Evolutionary conservation across 2,888 invertebrate species (phyloP).

Genomic region (Tipula unca): DNA sequence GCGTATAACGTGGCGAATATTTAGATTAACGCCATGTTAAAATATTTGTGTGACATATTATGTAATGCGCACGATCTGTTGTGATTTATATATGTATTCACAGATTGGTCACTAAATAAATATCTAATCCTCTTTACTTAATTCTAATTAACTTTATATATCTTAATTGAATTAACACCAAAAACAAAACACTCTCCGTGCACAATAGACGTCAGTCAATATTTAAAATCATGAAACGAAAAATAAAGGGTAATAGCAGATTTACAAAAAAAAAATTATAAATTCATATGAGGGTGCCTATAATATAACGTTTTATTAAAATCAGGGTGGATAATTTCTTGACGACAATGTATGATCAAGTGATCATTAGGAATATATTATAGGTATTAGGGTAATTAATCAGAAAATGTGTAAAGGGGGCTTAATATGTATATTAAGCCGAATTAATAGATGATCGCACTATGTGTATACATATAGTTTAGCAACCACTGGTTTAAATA

Average conservation of each 20-base stretch:
- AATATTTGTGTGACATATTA: neutral
- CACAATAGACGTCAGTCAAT: conserved; percentile 14
- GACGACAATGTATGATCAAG: neutral
- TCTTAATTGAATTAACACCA: neutral
- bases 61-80: neutral
- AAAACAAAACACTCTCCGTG: neutral
- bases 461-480: neutral
- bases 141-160: neutral
- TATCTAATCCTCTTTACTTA: neutral
- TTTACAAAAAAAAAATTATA: conserved; percentile 8
- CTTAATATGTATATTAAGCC: neutral
- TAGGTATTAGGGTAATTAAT: conserved; percentile 8
- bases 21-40: neutral
- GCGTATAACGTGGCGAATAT: neutral
- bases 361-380: neutral
- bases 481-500: neutral
- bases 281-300: neutral
- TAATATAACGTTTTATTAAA: neutral
- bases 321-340: neutral
- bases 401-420: neutral
- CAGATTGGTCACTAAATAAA: neutral
- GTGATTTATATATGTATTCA: neutral
- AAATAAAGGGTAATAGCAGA: neutral
- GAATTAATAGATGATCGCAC: neutral
- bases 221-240: neutral